Evolutionary conservation across 2,113 vertebrate genomes (phyloP), one percentile per base, ranked within the genome.

Genomic region (Dunckerocampus dactyliophorus): DNA sequence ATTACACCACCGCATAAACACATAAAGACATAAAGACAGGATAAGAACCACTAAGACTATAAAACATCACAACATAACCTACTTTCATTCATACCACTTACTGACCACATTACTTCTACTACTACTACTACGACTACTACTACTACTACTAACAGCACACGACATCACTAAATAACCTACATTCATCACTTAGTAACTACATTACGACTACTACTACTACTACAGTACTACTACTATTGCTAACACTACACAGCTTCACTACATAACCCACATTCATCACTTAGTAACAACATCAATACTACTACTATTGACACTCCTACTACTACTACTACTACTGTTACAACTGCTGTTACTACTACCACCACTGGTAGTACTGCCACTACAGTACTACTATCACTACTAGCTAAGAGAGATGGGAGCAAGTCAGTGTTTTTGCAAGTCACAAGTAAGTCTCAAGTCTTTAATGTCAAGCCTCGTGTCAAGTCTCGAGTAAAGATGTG

Each of bases 81-180:
- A 56, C 54, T 37, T 56, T 42, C 53, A 56, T 56, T 56, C 7
- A 43, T 3, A 43, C 39, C 13, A 43, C 39, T 43, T 34, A 55
- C 3, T 54, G 28, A 37, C 28, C 28, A n/a, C 52, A 2, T 19
- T 47, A 47, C 47, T 47, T 17, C 8, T 5, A 51, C 21, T 16
- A 51, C 12, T 51, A 21, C 12, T 50, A 50, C 19, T 50, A 50
- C 20, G 11, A 19, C 16, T 54, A 34, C 28, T 37, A 54, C 28
- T 53, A 54, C 13, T 8, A 28, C 6, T 13, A 13, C n/a, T 13
- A 22, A 50, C 48, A 50, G 20, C 13, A 42, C 39, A 13, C 4
- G 12, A 12, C 31, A n/a, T 47, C 46, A 47, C 46, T 47, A 47
- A 3, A 47, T 47, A 47, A 47, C 46, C 14, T 47, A 8, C 14